Evolutionary conservation across 2,113 vertebrate genomes (phyloP), one percentile per base, ranked within the genome.

Genomic region (Psittacara wagleri): DNA sequence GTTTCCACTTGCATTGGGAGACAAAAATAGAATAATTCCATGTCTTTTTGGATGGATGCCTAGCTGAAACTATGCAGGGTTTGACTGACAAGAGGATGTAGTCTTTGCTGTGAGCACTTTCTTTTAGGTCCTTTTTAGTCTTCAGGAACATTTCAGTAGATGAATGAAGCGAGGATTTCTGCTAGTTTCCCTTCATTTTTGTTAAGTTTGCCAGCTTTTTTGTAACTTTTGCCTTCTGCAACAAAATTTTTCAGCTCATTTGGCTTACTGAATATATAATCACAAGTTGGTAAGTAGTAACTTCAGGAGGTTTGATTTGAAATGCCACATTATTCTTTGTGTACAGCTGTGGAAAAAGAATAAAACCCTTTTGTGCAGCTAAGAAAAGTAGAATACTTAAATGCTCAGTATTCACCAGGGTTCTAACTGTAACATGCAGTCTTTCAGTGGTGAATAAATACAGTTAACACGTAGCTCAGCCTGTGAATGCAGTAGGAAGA

Each of bases 1-100:
- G 92, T 97, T 97, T 92, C 98, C 92, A 97, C 97, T 98, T 95
- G 98, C 97, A 97, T 62, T 98, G 97, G 98, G 97, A 98, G 98
- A 98, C 99, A 95, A 97, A 99, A 99, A 99, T 99, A 99, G 98
- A 98, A 98, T 97, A 98, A 98, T 98, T 98, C 98, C 98, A 98
- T 97, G 98, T 98, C 98, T 98, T 98, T 97, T 98, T 99, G 99
- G 98, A 99, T 16, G 91, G 85, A 87, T 96, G 98, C 99, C 99
- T 98, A 96, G 98, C 95, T 95, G 97, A 98, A 98, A 98, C 98
- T 98, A 97, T 98, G 98, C 98, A 93, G 95, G 80, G 95, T 95
- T 96, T 98, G 98, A 98, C 98, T 98, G 98, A 98, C 97, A 97
- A 96, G 95, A 98, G 97, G 98, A 98, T 95, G 97, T 97, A 98